Base-by-base conservation (phyloP, 2,797 vertebrate genomes). In the Muraenolepis orangiensis region DNA sequence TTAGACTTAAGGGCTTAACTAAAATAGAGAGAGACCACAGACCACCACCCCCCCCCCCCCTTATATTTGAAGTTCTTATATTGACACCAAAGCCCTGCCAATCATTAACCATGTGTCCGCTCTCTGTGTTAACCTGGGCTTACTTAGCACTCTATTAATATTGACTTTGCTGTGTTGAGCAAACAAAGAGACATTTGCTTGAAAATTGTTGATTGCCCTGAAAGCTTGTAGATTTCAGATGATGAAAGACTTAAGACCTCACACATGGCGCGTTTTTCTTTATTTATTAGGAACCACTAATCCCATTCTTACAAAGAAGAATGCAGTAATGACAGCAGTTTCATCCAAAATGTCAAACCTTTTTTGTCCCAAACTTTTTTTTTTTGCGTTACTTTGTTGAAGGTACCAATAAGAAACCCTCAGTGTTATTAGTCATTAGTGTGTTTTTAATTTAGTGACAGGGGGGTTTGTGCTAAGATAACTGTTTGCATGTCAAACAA, bases 101-200 rank as follows among this genome's bases (percentile, higher is more conserved):
- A 90, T 92, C 80, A 92, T 92, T 92, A 91, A 90, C 89, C 77
- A 64, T 70, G 68, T 74, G 83, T 84, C 83, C 83, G 85, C 84
- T 82, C 85, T 84, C 89, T 91, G 90, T 90, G 88, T 91, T 91
- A 91, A 90, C 87, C 76, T 80, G 79, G 80, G 82, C 84, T 90
- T 90, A 89, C 91, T 91, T 90, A 87, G 89, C 86, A 88, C 89
- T 91, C 84, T 85, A 89, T 91, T 91, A 89, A 91, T 93, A 92
- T 93, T 93, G 90, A 92, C 90, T 89, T 78, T 88, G 79, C 88
- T 90, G 81, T 88, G 90, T 90, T 88, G 91, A 90, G 87, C 86
- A 91, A 92, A 92, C 90, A 85, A 82, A 26, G 84, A 23, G 76
- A 86, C 84, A 86, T 91, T 83, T 29, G 78, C 85, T 89, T 87